phyloP scores from a whole-genome alignment of 1,140 invertebrate species.

The Hormaphis cornu region DNA sequence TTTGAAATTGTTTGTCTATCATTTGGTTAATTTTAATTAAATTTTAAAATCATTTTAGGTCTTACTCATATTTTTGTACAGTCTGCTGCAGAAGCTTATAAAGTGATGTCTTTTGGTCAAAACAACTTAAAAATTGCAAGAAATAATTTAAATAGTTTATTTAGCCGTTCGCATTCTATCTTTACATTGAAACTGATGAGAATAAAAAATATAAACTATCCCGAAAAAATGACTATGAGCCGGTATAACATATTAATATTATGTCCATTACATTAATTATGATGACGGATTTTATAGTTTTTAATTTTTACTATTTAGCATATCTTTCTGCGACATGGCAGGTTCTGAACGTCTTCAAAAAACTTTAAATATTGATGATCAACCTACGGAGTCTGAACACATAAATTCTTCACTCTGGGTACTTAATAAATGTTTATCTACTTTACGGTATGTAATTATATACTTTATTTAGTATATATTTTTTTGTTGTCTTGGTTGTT shows the following conservation, averaged over 20 bases:
- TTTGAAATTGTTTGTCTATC: too few species aligned
- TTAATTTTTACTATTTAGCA: conserved; percentile 41
- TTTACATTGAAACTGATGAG: conserved; percentile 72
- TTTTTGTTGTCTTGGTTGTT: background rate
- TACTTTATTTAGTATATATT: conserved; percentile 43
- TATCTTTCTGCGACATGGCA: conserved; percentile 83
- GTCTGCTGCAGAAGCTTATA: conserved; percentile 68
- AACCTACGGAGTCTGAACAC: conserved; percentile 76
- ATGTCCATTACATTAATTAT: too few species aligned
- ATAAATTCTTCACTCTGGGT: conserved; percentile 85
- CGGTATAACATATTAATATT: conserved; percentile 42
- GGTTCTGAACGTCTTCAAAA: conserved; percentile 80
- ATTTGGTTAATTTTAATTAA: too few species aligned
- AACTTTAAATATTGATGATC: conserved; percentile 69
- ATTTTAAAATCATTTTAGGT: conserved; percentile 43
- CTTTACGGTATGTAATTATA: conserved; percentile 40
- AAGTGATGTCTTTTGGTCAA: conserved; percentile 66
- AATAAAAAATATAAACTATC: conserved; percentile 44
- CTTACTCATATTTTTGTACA: conserved; percentile 64
- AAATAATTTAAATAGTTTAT: conserved; percentile 73
- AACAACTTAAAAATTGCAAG: conserved; percentile 72
- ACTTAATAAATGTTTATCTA: conserved; percentile 66
- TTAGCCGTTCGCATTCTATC: conserved; percentile 78
- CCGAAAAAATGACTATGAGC: conserved; percentile 47
- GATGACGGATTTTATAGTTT: too few species aligned